Base-by-base conservation (phyloP, 2,888 invertebrate genomes). In the Stratiomys singularior region DNA sequence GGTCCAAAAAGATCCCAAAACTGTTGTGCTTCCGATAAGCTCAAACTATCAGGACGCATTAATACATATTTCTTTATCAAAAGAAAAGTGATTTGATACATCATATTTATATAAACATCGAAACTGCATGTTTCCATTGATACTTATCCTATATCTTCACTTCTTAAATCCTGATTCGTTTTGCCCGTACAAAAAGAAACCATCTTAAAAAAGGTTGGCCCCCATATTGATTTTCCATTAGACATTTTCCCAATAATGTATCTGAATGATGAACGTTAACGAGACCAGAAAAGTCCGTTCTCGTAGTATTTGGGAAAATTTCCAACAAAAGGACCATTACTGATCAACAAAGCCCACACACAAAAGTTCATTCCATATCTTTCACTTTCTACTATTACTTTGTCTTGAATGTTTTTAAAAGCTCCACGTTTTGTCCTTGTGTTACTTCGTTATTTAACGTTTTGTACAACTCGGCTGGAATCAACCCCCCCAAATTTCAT, bases 401-500 rank as follows among this genome's bases (percentile, higher is more conserved):
- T 25, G n/a, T 60, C 27, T 25, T 3, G 9, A 60, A 23, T 25
- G 1, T 23, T 7, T 25, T 60, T 5, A 25, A 60, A 60, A 25
- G 60, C 60, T 60, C 15, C 27, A 60, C 27, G 23, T 60, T 60
- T 56, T 56, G n/a, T 56, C 56, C 18, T 56, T 56, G 56, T 56
- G 7, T n/a, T 13, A 44, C 13, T 7, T 7, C 44, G 44, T 56
- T 18, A 7, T 56, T 18, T 11, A 56, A 56, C n/a, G n/a, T n/a
- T n/a, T n/a, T n/a, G n/a, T n/a, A n/a, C n/a, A n/a, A n/a, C n/a
- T n/a, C n/a, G n/a, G n/a, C n/a, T n/a, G n/a, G n/a, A n/a, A n/a
- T n/a, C n/a, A n/a, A n/a, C n/a, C n/a, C n/a, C n/a, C n/a, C n/a
- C n/a, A n/a, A n/a, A n/a, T n/a, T n/a, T n/a, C n/a, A n/a, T n/a